These are phyloP conservation scores for Chrysemys picta DNA, from an alignment of 2,113 vertebrate species.

Conservation along the genomic window DNA sequence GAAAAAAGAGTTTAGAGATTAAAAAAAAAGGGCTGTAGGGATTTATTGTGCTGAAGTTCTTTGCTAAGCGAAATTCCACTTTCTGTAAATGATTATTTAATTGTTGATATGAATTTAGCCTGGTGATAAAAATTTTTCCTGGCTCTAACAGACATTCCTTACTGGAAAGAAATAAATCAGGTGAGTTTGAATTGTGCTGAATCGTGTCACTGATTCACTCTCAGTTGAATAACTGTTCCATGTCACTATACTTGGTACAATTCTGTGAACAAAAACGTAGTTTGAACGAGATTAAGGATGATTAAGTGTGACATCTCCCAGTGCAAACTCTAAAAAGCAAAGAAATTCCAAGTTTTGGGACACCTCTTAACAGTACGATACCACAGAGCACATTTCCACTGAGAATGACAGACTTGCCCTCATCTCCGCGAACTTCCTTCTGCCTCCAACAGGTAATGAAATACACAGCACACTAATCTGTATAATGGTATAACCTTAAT, in stretches of 20 bases:
- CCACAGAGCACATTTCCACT: background rate
- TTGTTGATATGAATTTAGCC: slow-evolving; percentile 72
- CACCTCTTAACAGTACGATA: background rate
- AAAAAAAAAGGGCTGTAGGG: slow-evolving; percentile 33
- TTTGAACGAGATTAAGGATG: slow-evolving; percentile 44
- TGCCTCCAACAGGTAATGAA: background rate
- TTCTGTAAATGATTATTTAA: slow-evolving; percentile 71
- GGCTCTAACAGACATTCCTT: slow-evolving; percentile 57
- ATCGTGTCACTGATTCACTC: slow-evolving; percentile 53
- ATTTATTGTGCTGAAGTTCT: slow-evolving; percentile 44
- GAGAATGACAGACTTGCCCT: slow-evolving; percentile 10
- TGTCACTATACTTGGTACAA: slow-evolving; percentile 12
- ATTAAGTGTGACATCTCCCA: slow-evolving; percentile 45
- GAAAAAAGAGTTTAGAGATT: slow-evolving; percentile 5
- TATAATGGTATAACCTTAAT: background rate
- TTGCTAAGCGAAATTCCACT: slow-evolving; percentile 38
- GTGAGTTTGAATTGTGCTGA: slow-evolving; percentile 58
- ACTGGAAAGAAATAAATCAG: slow-evolving; percentile 64
- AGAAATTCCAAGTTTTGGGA: slow-evolving; percentile 13
- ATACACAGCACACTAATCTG: background rate
- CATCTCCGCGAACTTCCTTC: background rate
- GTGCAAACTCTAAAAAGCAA: background rate
- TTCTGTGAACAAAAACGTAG: background rate
- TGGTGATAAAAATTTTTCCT: slow-evolving; percentile 69
- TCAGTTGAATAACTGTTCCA: slow-evolving; percentile 30